Conservation (phyloP, 1,140 invertebrate genomes). For the Hyphantria cunea region DNA sequence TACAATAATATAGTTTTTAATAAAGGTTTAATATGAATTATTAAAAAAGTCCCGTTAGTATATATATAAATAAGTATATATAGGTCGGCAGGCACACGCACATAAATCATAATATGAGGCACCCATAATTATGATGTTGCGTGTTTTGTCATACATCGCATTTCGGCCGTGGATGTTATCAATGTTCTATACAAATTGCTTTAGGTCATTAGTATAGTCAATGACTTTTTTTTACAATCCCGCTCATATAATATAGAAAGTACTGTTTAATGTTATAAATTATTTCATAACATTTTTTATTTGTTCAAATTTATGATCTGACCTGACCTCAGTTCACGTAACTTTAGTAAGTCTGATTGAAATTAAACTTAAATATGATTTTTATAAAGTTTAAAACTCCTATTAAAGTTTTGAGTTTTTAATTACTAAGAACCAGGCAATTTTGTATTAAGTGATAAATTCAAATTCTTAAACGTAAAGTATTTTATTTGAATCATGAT, state of each 20-base stretch:
- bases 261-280: not conserved
- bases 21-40: slow-evolving; percentile 7
- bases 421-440: no score
- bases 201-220: slow-evolving; percentile 29
- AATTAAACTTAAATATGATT: no score
- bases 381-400: no score
- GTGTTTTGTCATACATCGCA: slow-evolving; percentile 51
- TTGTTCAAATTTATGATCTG: no score
- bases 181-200: slow-evolving; percentile 44
- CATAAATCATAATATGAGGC: slow-evolving; percentile 41
- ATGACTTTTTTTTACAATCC: slow-evolving; percentile 19
- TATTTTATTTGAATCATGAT: no score
- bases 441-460: no score
- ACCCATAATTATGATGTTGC: slow-evolving; percentile 50
- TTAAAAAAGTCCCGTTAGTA: slow-evolving; percentile 17
- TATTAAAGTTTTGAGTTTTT: no score
- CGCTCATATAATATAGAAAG: slow-evolving; percentile 6
- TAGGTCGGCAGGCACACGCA: not conserved
- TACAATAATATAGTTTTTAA: not conserved
- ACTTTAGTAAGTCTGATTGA: no score
- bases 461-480: no score
- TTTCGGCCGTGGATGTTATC: slow-evolving; percentile 47
- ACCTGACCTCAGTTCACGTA: no score
- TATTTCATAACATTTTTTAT: no score
- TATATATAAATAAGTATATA: no score